Evolutionary conservation across 2,888 invertebrate species (phyloP).

Genomic region (Archips crataeganus): DNA sequence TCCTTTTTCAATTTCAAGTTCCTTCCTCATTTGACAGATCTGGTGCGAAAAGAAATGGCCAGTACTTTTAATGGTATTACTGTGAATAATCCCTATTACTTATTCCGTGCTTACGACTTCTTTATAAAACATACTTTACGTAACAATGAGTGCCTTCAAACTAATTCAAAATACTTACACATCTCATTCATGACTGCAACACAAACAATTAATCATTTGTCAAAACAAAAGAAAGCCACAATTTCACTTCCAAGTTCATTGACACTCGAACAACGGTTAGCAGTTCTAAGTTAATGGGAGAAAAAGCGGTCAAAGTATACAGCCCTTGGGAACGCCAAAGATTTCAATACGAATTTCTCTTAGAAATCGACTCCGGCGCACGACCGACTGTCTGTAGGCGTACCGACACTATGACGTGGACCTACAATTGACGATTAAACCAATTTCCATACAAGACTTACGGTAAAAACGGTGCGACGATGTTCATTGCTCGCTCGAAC

Average conservation of each 20-base stretch:
- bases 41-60: too few relatives aligned
- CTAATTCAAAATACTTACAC: conserved; percentile 68
- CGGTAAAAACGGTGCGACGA: conserved; percentile 50
- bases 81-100: too few relatives aligned
- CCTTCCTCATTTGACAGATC: too few relatives aligned
- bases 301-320: conserved; percentile 56
- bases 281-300: conserved; percentile 43
- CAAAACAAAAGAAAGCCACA: conserved; percentile 45
- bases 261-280: conserved; percentile 48
- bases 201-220: conserved; percentile 44
- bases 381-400: conserved; percentile 79
- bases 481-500: conserved; percentile 65
- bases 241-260: conserved; percentile 55
- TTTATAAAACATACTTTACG: neutral
- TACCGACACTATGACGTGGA: conserved; percentile 79
- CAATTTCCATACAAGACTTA: conserved; percentile 56
- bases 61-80: too few relatives aligned
- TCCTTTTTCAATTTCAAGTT: too few relatives aligned
- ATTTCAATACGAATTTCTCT: conserved; percentile 60
- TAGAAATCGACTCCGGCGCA: conserved; percentile 63
- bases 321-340: conserved; percentile 59
- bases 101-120: neutral
- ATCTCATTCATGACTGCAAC: conserved; percentile 70
- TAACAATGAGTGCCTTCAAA: neutral
- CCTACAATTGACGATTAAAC: conserved; percentile 71